A percentile compares a stretch with the other conserved stretches of the same genome.
Evolutionary conservation across 2,888 invertebrate genomes (phyloP).

Genomic region (Pogonocherus hispidulus): DNA sequence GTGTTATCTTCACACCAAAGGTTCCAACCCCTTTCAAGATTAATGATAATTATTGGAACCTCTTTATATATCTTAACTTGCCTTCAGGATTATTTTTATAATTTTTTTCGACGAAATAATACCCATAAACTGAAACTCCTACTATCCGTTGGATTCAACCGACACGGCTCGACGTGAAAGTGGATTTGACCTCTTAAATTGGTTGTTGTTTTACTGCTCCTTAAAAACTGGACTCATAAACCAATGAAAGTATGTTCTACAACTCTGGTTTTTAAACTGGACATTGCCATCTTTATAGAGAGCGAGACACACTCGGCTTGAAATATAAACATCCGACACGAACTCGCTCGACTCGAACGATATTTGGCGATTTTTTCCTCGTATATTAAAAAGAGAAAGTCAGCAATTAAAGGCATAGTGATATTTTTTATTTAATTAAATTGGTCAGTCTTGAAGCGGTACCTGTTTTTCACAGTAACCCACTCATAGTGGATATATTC

Average conservation of each 20-base stretch:
- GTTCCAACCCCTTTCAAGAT: too few relatives aligned
- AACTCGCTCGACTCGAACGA: constrained; percentile 23
- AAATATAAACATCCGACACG: constrained; percentile 32
- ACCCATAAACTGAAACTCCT: constrained; percentile 13
- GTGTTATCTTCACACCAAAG: too few relatives aligned
- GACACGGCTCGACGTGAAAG: constrained; percentile 51
- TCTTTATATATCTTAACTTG: too few relatives aligned
- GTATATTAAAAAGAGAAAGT: constrained; percentile 22
- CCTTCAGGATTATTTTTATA: too few relatives aligned
- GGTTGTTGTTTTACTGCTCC: constrained; percentile 52
- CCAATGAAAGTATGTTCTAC: constrained; percentile 59
- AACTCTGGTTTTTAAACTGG: constrained; percentile 52
- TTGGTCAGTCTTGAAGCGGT: constrained; percentile 3
- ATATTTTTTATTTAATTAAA: constrained; percentile 17
- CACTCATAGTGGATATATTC: not conserved
- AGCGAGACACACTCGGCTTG: constrained; percentile 30
- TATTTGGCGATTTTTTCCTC: constrained; percentile 25
- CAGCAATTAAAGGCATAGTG: constrained; percentile 3
- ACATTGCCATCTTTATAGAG: constrained; percentile 50
- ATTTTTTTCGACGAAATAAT: not conserved
- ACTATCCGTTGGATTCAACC: constrained; percentile 18
- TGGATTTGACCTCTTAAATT: constrained; percentile 61
- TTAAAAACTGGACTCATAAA: constrained; percentile 62
- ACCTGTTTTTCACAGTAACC: constrained; percentile 15
- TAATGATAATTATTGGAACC: too few relatives aligned